phyloP scores from a whole-genome alignment of 2,113 vertebrate species.

The Amazona vittata region DNA sequence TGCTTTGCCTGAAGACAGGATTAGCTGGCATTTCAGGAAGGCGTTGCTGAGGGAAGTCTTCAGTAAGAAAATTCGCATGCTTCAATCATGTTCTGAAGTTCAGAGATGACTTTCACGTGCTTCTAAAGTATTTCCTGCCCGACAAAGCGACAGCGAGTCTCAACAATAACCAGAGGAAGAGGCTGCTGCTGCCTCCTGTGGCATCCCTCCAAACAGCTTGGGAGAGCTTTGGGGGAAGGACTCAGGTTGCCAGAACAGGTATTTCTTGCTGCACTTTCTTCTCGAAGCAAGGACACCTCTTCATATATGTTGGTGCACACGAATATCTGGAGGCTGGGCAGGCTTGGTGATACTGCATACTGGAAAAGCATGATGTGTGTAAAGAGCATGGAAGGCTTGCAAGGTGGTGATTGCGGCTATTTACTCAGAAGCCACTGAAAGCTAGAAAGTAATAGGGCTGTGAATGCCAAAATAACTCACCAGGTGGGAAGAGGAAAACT shows the following conservation, averaged over 20 bases:
- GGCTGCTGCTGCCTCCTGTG: accelerated
- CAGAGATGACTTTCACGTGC: neutral
- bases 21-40: neutral
- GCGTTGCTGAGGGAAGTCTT: neutral
- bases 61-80: neutral
- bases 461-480: neutral
- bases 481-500: neutral
- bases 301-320: neutral
- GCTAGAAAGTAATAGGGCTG: neutral
- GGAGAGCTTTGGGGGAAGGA: neutral
- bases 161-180: neutral
- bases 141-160: neutral
- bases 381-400: neutral
- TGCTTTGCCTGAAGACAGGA: slow-evolving; percentile 6
- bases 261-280: slow-evolving; percentile 5
- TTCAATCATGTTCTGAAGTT: neutral
- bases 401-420: neutral
- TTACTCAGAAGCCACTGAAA: neutral
- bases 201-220: neutral
- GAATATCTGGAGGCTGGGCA: neutral
- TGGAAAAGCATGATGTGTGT: neutral
- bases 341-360: too few species aligned
- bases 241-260: neutral
- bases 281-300: neutral
- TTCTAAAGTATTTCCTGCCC: neutral